phyloP scores from a whole-genome alignment of 2,888 invertebrate species.

The Drosophila stalkeri region DNA sequence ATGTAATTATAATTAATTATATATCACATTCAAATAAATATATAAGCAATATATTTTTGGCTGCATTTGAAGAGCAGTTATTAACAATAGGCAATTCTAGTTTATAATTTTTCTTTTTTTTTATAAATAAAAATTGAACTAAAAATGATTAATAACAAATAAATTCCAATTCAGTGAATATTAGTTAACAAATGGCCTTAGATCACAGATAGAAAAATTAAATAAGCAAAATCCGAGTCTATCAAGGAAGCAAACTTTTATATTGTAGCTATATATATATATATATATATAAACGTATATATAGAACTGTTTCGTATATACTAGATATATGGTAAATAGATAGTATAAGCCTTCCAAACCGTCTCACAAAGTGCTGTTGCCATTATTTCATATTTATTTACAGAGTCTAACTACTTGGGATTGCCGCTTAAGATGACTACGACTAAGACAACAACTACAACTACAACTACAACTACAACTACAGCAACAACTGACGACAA shows the following conservation, averaged over 20 bases:
- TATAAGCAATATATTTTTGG: too few relatives aligned
- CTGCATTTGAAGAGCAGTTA: too few relatives aligned
- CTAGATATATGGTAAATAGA: neutral
- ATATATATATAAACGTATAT: neutral
- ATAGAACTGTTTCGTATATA: neutral
- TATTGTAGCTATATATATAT: neutral
- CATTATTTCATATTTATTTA: slow-evolving; percentile 36
- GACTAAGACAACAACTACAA: slow-evolving; percentile 1
- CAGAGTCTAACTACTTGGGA: slow-evolving; percentile 55
- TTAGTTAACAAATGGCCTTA: neutral
- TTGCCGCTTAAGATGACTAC: slow-evolving; percentile 48
- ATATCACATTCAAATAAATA: too few relatives aligned
- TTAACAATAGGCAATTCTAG: too few relatives aligned
- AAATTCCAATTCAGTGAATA: neutral
- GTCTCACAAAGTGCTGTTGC: slow-evolving; percentile 13
- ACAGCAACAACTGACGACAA: too few relatives aligned
- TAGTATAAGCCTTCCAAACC: neutral
- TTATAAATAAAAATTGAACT: too few relatives aligned
- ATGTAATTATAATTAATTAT: too few relatives aligned
- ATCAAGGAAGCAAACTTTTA: neutral
- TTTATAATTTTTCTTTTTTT: too few relatives aligned
- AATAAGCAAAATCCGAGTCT: neutral
- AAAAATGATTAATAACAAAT: neutral
- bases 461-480: neutral
- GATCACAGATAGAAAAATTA: neutral